These are phyloP conservation scores for Hyperoplus immaculatus DNA, from an alignment of 2,797 vertebrate genomes.

Conservation along the genomic window DNA sequence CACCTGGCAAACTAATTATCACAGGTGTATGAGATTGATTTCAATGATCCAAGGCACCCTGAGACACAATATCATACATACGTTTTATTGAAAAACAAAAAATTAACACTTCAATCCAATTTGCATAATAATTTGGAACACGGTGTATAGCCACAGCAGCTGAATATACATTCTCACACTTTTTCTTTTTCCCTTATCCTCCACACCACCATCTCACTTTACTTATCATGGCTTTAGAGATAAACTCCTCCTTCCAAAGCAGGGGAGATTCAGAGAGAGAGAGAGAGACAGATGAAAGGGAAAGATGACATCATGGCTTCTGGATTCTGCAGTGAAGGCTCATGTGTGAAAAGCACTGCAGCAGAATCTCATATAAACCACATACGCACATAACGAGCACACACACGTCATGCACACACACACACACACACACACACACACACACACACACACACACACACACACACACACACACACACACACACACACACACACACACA, in stretches of 20 bases:
- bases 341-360: constrained; percentile 73
- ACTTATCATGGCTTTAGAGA: constrained; percentile 26
- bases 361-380: constrained; percentile 52
- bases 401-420: constrained; percentile 29
- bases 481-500: constrained; percentile 1
- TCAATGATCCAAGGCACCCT: too few species aligned
- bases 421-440: constrained; percentile 2
- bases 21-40: too few species aligned
- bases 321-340: constrained; percentile 71
- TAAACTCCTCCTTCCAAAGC: constrained; percentile 47
- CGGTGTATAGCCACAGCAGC: too few species aligned
- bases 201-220: constrained; percentile 25
- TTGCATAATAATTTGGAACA: too few species aligned
- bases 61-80: too few species aligned
- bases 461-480: constrained; percentile 16
- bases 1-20: too few species aligned
- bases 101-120: too few species aligned
- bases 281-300: constrained; percentile 65
- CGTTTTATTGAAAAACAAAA: too few species aligned
- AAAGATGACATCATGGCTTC: constrained; percentile 77
- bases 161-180: background rate
- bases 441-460: constrained; percentile 19
- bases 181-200: background rate
- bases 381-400: background rate
- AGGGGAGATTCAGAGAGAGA: constrained; percentile 47